phyloP scores from a whole-genome alignment of 2,797 vertebrate species.

The Sphaeramia orbicularis region DNA sequence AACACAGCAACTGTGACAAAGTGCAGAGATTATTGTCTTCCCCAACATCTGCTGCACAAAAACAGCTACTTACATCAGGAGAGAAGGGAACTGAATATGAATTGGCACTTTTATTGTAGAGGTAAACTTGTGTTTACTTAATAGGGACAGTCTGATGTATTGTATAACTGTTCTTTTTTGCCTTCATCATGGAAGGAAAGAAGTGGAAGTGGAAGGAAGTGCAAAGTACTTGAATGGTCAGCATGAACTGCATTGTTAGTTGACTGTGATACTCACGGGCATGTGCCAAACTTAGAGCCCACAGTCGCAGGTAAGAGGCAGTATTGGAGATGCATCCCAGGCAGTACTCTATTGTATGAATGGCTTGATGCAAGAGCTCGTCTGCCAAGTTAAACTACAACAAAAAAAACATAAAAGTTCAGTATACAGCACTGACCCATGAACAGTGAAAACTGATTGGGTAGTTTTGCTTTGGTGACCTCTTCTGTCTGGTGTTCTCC shows the following conservation, averaged over 20 bases:
- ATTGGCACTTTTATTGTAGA: neutral
- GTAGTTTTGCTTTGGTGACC: slow-evolving; percentile 76
- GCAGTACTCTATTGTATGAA: slow-evolving; percentile 97
- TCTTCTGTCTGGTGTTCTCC: slow-evolving; percentile 85
- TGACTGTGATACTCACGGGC: slow-evolving; percentile 89
- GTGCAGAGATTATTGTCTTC: too few species aligned
- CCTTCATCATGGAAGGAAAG: neutral
- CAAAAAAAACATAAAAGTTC: slow-evolving; percentile 26
- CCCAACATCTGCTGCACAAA: neutral
- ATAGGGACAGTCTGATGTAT: neutral
- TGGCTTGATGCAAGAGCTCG: slow-evolving; percentile 91
- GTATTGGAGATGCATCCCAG: slow-evolving; percentile 97
- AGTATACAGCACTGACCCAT: slow-evolving; percentile 2
- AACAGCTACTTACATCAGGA: neutral
- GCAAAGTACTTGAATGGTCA: neutral
- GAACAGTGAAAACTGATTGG: neutral
- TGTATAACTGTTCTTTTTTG: neutral
- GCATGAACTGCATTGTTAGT: neutral
- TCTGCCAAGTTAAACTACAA: slow-evolving; percentile 91
- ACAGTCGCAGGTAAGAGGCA: slow-evolving; percentile 96
- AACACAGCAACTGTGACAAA: neutral
- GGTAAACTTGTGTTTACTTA: neutral
- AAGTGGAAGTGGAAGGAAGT: neutral
- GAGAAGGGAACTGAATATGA: neutral
- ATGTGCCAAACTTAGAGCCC: slow-evolving; percentile 97